Evolutionary conservation across 2,113 vertebrate genomes (phyloP).

Genomic region (Phainopepla nitens): DNA sequence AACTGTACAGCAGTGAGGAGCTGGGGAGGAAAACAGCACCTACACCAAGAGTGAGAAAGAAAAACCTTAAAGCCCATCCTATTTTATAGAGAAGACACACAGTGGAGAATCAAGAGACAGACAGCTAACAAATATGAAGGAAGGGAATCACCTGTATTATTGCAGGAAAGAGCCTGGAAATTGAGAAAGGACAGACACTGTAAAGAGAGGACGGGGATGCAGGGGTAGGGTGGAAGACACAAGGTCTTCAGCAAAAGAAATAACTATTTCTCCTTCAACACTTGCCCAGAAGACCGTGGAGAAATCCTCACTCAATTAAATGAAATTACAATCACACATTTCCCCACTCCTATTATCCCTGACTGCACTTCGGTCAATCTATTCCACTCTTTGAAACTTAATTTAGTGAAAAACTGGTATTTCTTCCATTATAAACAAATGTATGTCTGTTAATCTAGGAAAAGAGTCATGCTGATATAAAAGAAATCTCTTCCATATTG

Average conservation of each 20-base stretch:
- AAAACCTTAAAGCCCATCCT: not conserved
- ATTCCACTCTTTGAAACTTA: not conserved
- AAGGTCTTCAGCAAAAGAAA: not conserved
- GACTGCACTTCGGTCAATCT: not conserved
- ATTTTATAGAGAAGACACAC: not conserved
- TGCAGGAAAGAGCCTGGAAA: not conserved
- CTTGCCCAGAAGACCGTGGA: not conserved
- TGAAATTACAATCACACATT: not conserved
- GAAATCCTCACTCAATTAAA: not conserved
- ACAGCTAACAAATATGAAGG: not conserved
- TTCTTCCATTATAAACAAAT: not conserved
- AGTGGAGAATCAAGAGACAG: not conserved
- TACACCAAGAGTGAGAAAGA: fast-evolving
- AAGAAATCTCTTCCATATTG: not conserved
- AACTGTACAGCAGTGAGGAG: not conserved
- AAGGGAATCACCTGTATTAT: not conserved
- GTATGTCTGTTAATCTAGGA: not conserved
- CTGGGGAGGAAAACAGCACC: not conserved
- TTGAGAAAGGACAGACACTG: not conserved
- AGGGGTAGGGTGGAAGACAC: not conserved
- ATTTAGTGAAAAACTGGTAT: not conserved
- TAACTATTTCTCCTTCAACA: not conserved
- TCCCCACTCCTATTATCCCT: not conserved
- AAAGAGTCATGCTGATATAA: not conserved
- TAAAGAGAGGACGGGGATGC: not conserved